Evolutionary conservation across 1,140 invertebrate genomes (phyloP), one percentile per base, ranked within the genome.

Genomic region (Papilio xuthus): DNA sequence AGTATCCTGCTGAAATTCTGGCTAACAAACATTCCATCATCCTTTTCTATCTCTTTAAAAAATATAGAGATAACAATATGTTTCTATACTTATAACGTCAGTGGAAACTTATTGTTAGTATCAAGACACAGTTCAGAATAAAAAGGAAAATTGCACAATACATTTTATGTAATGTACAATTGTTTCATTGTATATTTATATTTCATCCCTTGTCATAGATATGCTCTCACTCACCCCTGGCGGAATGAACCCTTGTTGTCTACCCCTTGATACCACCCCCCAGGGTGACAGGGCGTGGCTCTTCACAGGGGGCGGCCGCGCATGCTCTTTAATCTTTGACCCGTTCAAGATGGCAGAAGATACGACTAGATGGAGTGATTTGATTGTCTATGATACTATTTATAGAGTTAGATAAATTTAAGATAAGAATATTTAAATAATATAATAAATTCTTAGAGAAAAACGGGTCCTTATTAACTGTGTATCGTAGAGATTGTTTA

Each of bases 291-390:
- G 78, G 89, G 90, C 88, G 90, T 88, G 88, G 83, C 84, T 47
- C 89, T 23, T 85, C 42, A 81, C 84, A 78, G 83, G 87, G 84
- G 86, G 83, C 83, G 84, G 79, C n/a, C 87, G 87, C 90, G 89
- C 90, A 90, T 91, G 90, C 91, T 84, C 89, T 86, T 75, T 90
- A 79, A 89, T 90, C 84, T 81, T 79, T 69, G 75, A 77, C 73
- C 71, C 70, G 56, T 73, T 44, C 79, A 89, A 90, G 83, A 89
- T 90, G 89, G 85, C 88, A 79, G 71, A 69, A 80, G 81, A 82
- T 71, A 79, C 63, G 73, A 69, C 56, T 53, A 69, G 37, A 70
- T 37, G 75, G 67, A 71, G 50, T 79, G 50, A 71, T 79, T 79
- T 67, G 37, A 79, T 79, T 77, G 74, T 63, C 23, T 32, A 70